Conservation (phyloP, 2,113 vertebrate genomes). For the Neogale vison region DNA sequence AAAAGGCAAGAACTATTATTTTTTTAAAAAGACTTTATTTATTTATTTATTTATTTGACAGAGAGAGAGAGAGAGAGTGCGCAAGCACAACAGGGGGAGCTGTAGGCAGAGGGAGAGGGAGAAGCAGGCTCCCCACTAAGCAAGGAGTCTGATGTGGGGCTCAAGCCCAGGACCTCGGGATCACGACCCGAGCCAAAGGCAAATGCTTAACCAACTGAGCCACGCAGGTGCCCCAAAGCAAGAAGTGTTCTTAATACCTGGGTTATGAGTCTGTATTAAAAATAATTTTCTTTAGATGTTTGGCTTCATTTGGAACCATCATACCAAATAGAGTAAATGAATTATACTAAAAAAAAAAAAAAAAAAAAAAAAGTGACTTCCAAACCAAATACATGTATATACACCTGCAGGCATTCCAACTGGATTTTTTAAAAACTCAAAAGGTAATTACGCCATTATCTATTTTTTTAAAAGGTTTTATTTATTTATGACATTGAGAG, state of each 20-base stretch:
- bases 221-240: background rate
- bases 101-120: background rate
- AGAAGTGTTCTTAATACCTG: conserved; percentile 57
- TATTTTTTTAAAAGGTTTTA: conserved; percentile 23
- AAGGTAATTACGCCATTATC: conserved; percentile 79
- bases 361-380: conserved; percentile 60
- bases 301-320: conserved; percentile 66
- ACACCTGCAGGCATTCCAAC: too few species aligned
- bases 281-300: conserved; percentile 72
- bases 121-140: background rate
- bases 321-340: conserved; percentile 71
- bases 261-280: conserved; percentile 72
- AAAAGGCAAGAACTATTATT: background rate
- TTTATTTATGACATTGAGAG: too few species aligned
- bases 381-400: too few species aligned
- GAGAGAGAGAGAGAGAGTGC: too few species aligned
- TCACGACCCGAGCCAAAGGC: background rate
- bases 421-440: conserved; percentile 73
- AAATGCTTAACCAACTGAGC: background rate
- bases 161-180: background rate
- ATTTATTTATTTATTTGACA: too few species aligned
- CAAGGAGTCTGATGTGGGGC: too few species aligned
- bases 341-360: conserved; percentile 60
- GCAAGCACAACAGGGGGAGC: background rate
- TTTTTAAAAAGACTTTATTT: background rate